Conservation (phyloP, 2,888 invertebrate species). For the Drosophila mimetica region DNA sequence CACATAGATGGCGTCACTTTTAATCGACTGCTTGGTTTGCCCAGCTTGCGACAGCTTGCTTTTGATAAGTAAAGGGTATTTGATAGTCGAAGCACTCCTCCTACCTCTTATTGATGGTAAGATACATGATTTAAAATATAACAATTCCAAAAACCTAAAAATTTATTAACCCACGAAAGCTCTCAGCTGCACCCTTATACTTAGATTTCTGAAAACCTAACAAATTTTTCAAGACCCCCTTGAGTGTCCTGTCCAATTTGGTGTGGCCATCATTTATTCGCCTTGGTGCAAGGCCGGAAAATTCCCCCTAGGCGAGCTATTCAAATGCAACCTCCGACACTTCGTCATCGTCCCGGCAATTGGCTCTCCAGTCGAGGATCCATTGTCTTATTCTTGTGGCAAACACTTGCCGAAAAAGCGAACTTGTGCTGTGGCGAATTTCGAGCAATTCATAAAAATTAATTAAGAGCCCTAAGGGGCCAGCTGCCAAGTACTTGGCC, state of each 20-base stretch:
- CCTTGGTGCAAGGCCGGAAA: conserved; percentile 4
- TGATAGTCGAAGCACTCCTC: too few species aligned
- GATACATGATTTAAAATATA: too few species aligned
- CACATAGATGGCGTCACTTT: too few species aligned
- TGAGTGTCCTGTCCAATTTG: conserved; percentile 6
- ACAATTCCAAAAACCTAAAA: too few species aligned
- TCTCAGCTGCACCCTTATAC: not conserved
- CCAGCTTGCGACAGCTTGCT: too few species aligned
- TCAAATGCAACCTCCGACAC: conserved; percentile 20
- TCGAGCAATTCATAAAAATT: conserved; percentile 76
- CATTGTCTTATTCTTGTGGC: conserved; percentile 48
- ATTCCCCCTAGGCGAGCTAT: conserved; percentile 11
- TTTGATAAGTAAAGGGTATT: too few species aligned
- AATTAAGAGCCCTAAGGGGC: conserved; percentile 66
- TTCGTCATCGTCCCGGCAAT: conserved; percentile 38
- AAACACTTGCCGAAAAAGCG: conserved; percentile 62
- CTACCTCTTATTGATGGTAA: too few species aligned
- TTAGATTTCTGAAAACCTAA: not conserved
- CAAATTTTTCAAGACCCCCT: not conserved
- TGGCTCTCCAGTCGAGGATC: conserved; percentile 26
- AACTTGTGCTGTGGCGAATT: conserved; percentile 58
- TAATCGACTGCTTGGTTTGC: too few species aligned
- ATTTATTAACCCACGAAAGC: not conserved
- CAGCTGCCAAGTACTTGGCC: conserved; percentile 69
- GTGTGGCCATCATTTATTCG: conserved; percentile 15